These are phyloP conservation scores for Lucinisca nassula DNA, from an alignment of 2,888 invertebrate genomes.

Conservation along the genomic window DNA sequence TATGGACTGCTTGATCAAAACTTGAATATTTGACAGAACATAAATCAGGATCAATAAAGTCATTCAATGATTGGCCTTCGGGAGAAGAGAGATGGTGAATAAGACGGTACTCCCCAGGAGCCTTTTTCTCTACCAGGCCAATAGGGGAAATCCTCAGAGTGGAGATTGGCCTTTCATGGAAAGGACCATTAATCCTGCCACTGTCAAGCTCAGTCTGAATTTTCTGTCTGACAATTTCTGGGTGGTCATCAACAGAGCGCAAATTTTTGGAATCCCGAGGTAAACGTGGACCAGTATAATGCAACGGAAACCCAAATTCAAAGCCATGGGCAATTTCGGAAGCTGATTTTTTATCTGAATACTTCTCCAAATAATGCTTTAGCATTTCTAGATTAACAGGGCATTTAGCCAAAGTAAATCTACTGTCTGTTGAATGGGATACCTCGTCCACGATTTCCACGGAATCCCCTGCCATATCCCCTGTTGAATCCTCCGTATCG, in stretches of 20 bases:
- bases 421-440: no score
- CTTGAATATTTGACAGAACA: conserved; percentile 31
- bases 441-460: no score
- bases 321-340: no score
- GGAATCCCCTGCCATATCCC: neutral
- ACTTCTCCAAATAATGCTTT: no score
- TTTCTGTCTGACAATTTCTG: no score
- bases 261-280: no score
- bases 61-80: conserved; percentile 11
- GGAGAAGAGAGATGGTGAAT: neutral
- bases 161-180: neutral
- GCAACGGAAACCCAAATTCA: no score
- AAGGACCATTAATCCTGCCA: neutral
- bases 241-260: neutral
- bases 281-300: no score
- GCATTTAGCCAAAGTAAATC: no score
- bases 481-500: neutral
- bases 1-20: conserved; percentile 13
- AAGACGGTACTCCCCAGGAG: neutral
- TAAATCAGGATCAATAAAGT: conserved; percentile 9
- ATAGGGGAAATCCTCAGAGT: neutral
- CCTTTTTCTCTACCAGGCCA: neutral
- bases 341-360: no score
- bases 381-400: no score
- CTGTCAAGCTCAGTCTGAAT: neutral